Percentiles rank a stretch among this genome's conserved stretches.
phyloP scores from a whole-genome alignment of 2,113 vertebrate genomes.

The Sinocyclocheilus maitianheensis region DNA sequence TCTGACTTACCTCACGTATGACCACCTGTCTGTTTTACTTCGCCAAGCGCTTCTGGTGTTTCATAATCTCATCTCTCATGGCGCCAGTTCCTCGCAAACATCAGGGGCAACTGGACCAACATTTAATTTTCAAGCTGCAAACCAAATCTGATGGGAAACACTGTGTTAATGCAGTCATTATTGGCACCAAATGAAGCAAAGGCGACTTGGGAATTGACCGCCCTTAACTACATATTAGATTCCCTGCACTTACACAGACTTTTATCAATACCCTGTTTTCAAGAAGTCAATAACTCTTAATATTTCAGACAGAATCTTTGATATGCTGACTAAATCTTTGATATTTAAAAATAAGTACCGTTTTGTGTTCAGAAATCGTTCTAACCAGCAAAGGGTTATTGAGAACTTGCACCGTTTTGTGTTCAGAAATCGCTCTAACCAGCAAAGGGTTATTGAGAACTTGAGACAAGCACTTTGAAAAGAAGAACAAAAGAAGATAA shows the following conservation, averaged over 20 bases:
- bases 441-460: neutral
- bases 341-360: neutral
- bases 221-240: neutral
- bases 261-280: neutral
- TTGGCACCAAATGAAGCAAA: constrained; percentile 15
- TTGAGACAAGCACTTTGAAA: constrained; percentile 12
- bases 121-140: neutral
- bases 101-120: neutral
- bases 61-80: neutral
- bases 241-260: neutral
- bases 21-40: constrained; percentile 22
- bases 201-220: neutral
- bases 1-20: constrained; percentile 20
- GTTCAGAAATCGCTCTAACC: neutral
- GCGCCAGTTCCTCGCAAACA: neutral
- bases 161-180: constrained; percentile 18
- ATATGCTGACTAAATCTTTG: constrained; percentile 11
- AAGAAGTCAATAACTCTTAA: neutral
- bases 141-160: neutral
- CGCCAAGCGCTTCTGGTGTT: neutral
- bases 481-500: constrained; percentile 31
- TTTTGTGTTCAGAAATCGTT: neutral
- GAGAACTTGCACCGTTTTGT: neutral
- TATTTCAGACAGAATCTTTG: neutral
- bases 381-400: neutral